Evolutionary conservation across 1,140 invertebrate genomes (phyloP).

Genomic region (Megalonaias nervosa): DNA sequence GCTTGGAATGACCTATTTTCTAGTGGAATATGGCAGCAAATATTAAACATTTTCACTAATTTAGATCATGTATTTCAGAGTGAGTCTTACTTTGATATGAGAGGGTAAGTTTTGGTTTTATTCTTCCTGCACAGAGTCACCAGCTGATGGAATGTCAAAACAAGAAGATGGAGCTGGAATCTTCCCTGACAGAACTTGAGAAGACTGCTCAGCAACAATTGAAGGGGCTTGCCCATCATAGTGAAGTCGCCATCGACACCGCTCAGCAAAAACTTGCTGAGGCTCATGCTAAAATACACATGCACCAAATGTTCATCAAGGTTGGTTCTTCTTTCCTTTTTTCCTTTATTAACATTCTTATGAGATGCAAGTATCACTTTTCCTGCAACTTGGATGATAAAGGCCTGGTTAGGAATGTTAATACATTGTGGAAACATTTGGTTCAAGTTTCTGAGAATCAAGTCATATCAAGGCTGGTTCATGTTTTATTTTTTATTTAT

Average conservation of each 20-base stretch:
- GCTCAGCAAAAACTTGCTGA: constrained; percentile 59
- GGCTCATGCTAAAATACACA: constrained; percentile 49
- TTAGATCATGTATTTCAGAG: too few species aligned
- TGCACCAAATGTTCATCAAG: constrained; percentile 61
- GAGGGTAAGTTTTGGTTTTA: background rate
- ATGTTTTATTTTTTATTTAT: background rate
- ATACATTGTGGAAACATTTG: background rate
- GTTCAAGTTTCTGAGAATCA: background rate
- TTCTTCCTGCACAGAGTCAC: constrained; percentile 43
- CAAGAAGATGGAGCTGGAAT: constrained; percentile 56
- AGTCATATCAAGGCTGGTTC: constrained; percentile 46
- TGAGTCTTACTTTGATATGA: too few species aligned
- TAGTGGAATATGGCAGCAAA: too few species aligned
- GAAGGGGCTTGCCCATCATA: constrained; percentile 60
- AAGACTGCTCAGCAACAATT: constrained; percentile 64
- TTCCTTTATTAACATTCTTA: constrained; percentile 6
- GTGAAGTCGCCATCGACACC: constrained; percentile 65
- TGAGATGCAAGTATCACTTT: constrained; percentile 3
- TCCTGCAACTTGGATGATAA: background rate
- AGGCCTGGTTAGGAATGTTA: background rate
- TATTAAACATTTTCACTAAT: too few species aligned
- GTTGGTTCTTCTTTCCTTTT: constrained; percentile 37
- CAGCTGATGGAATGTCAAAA: constrained; percentile 46
- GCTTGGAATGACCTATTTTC: too few species aligned
- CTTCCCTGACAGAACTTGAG: constrained; percentile 61